These are phyloP conservation scores for Drosophila hawaiiensis DNA, from an alignment of 2,888 invertebrate genomes.

Conservation along the genomic window DNA sequence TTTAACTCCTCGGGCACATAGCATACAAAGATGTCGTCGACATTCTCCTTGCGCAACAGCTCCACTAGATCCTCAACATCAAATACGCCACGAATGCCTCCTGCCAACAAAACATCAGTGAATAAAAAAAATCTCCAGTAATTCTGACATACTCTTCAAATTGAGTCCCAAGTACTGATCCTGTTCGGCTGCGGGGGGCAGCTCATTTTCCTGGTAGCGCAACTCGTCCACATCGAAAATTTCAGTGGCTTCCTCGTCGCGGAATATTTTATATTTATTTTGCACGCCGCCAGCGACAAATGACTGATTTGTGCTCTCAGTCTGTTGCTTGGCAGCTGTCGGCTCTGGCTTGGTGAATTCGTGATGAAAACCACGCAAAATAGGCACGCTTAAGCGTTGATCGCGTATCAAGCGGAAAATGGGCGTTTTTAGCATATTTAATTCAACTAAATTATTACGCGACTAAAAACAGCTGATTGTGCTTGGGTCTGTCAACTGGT, in stretches of 20 bases:
- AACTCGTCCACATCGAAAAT: conserved; percentile 92
- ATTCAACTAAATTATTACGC: conserved; percentile 44
- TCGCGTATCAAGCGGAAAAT: conserved; percentile 75
- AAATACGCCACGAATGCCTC: conserved; percentile 93
- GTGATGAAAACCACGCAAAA: conserved; percentile 79
- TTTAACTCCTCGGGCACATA: conserved; percentile 90
- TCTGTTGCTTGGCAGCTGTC: conserved; percentile 4
- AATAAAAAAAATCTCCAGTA: background rate
- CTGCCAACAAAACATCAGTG: conserved; percentile 85
- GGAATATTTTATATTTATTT: conserved; percentile 89
- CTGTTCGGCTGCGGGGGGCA: conserved; percentile 16
- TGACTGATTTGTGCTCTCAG: conserved; percentile 4
- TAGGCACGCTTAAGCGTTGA: conserved; percentile 67
- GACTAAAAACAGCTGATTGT: conserved; percentile 45
- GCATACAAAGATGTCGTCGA: conserved; percentile 92
- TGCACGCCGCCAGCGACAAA: conserved; percentile 86
- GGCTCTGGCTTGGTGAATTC: conserved; percentile 79
- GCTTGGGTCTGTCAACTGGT: conserved; percentile 14
- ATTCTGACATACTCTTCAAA: conserved; percentile 86
- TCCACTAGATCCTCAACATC: conserved; percentile 94
- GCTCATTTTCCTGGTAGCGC: conserved; percentile 73
- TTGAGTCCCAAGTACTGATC: conserved; percentile 86
- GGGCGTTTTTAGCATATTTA: conserved; percentile 69
- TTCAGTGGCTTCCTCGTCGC: conserved; percentile 89
- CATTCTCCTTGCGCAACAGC: conserved; percentile 91